Conservation (phyloP, 1,140 invertebrate species). For the Magallana angulata region DNA sequence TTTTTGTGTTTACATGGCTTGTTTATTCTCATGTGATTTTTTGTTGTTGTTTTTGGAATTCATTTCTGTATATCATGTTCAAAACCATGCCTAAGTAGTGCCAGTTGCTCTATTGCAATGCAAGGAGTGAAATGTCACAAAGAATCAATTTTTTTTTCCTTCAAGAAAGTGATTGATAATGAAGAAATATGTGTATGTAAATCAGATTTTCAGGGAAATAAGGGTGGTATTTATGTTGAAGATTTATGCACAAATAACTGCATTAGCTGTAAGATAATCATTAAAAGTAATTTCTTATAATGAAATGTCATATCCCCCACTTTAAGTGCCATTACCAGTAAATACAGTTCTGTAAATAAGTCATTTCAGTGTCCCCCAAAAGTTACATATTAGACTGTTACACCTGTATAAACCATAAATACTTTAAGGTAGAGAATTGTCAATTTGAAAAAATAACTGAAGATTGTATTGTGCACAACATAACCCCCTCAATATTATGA, state of each 20-base stretch:
- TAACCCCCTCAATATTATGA: not conserved
- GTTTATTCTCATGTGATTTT: constrained; percentile 25
- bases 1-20: constrained; percentile 15
- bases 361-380: no score
- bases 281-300: not conserved
- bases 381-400: no score
- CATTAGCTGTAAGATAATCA: constrained; percentile 2
- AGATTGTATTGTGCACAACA: no score
- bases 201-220: not conserved
- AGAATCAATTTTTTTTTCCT: not conserved
- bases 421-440: no score
- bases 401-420: no score
- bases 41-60: constrained; percentile 9
- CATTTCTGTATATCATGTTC: constrained; percentile 11
- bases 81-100: not conserved
- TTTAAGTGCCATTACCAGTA: no score
- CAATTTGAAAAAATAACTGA: no score
- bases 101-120: not conserved
- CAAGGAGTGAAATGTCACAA: not conserved
- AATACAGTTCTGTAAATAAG: no score
- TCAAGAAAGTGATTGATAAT: not conserved
- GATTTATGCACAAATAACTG: not conserved
- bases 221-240: no score
- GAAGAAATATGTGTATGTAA: not conserved
- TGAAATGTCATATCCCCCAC: constrained; percentile 12